Evolutionary conservation across 2,888 invertebrate genomes (phyloP), one percentile per base, ranked within the genome.

Genomic region (Phaonia tiefii): DNA sequence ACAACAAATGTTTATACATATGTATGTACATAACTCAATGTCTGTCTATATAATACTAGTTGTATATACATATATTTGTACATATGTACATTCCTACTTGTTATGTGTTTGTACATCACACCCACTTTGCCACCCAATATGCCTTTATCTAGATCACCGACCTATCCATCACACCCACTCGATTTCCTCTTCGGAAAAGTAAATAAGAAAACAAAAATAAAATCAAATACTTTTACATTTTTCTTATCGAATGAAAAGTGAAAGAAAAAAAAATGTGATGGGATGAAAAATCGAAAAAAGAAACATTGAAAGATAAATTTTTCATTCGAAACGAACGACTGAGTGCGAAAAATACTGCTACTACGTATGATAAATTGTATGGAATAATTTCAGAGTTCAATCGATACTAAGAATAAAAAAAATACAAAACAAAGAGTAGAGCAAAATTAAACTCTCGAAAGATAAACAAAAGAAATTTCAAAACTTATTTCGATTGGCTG

Each of bases 301-400:
- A 46, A 26, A 44, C 44, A 20, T 67, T n/a, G 22, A 67, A 51
- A 13, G 22, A 1, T 26, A 49, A 67, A 49, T 42, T 60, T 37
- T 15, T 13, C 22, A n/a, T n/a, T n/a, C n/a, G n/a, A n/a, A 60
- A 37, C 37, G 5, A 37, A 37, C 37, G 37, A 37, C 5, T 7
- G 37, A 37, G 37, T 7, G 37, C 2, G 46, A 46, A n/a, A n/a
- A n/a, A n/a, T n/a, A n/a, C n/a, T n/a, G n/a, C n/a, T n/a, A n/a
- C n/a, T n/a, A n/a, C n/a, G n/a, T n/a, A n/a, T n/a, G n/a, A n/a
- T n/a, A n/a, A n/a, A n/a, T n/a, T n/a, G n/a, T n/a, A n/a, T n/a
- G n/a, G n/a, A n/a, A n/a, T n/a, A n/a, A n/a, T n/a, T n/a, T 58
- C 58, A 22, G 31, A 58, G 58, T 58, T 58, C 58, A 58, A 58